These are phyloP conservation scores for Corythornis leucogaster DNA, from an alignment of 2,797 vertebrate species.

Conservation along the genomic window DNA sequence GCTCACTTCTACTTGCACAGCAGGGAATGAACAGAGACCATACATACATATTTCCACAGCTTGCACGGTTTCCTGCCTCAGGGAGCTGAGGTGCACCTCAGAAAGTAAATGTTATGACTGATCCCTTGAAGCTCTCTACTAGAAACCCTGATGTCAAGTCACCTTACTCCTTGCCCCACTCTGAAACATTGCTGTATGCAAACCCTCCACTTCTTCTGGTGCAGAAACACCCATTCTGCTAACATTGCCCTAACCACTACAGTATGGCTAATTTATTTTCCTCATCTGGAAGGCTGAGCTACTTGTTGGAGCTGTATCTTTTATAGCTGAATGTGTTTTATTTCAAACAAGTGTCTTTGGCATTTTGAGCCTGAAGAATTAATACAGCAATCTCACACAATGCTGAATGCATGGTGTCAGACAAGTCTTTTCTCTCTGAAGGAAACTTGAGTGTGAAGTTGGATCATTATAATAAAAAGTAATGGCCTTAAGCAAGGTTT, in stretches of 20 bases:
- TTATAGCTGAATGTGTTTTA: neutral
- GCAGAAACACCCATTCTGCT: neutral
- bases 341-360: constrained; percentile 3
- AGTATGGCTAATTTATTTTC: neutral
- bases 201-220: neutral
- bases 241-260: neutral
- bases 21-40: neutral
- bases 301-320: neutral
- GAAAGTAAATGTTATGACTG: neutral
- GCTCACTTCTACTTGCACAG: neutral
- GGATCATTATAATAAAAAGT: neutral
- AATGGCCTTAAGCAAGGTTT: neutral
- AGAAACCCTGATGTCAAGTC: neutral
- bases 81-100: neutral
- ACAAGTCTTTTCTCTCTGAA: neutral
- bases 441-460: neutral
- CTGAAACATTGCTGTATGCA: neutral
- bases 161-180: neutral
- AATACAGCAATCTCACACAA: neutral
- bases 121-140: neutral
- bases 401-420: neutral
- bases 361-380: neutral
- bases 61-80: neutral
- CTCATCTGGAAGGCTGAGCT: neutral
- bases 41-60: neutral